Conservation (phyloP, 2,888 invertebrate species). For the Dermolepida albohirtum region DNA sequence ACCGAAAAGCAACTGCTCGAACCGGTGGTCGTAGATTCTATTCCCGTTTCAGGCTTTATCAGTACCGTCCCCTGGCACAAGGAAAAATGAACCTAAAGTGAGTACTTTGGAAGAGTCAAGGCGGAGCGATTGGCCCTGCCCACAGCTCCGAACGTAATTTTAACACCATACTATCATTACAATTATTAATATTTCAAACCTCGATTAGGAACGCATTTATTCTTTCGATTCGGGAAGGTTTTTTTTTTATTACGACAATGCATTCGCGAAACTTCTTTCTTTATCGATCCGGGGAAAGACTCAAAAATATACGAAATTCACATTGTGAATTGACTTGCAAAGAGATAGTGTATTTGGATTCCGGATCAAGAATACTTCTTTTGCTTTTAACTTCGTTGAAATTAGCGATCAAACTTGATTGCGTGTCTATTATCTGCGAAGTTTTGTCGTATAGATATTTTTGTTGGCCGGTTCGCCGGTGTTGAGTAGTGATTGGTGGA, state of each 20-base stretch:
- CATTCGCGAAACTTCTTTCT: too few relatives aligned
- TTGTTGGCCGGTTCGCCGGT: conserved; percentile 15
- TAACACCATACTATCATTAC: conserved; percentile 32
- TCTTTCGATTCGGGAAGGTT: background rate
- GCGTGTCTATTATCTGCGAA: background rate
- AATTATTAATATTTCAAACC: conserved; percentile 30
- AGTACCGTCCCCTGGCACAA: conserved; percentile 13
- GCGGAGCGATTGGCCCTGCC: conserved; percentile 29
- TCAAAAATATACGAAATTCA: too few relatives aligned
- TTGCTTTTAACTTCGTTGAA: background rate
- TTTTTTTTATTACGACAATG: too few relatives aligned
- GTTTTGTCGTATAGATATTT: background rate
- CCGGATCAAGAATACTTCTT: background rate
- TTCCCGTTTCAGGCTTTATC: conserved; percentile 29
- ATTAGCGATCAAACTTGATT: background rate
- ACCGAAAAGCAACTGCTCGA: conserved; percentile 38
- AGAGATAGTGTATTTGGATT: too few relatives aligned
- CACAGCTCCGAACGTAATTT: conserved; percentile 29
- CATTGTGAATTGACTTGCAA: background rate
- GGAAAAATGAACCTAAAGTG: conserved; percentile 8
- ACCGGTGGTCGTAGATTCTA: conserved; percentile 33
- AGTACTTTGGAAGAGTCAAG: background rate
- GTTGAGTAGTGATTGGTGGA: conserved; percentile 38
- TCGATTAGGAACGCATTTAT: conserved; percentile 23
- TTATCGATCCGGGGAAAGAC: too few relatives aligned